Evolutionary conservation across 2,888 invertebrate species (phyloP), one percentile per base, ranked within the genome.

Genomic region (Zygothrica quintamaculata): DNA sequence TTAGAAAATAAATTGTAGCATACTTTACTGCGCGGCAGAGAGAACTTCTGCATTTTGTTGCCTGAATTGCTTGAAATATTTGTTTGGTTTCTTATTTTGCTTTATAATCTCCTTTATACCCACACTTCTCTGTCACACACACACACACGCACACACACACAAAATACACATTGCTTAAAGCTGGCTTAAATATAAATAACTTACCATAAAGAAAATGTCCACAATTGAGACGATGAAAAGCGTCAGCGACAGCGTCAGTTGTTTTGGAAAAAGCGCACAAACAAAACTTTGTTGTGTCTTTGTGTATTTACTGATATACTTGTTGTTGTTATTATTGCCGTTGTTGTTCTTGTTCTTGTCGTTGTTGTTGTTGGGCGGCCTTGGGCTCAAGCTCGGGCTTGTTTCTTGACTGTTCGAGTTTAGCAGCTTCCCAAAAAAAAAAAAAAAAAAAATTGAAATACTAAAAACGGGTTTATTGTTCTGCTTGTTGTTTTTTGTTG

Each of bases 121-220:
- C 29, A 7, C 29, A 9, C 4, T 29, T 5, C 9, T 5, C 9
- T 5, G 29, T 29, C n/a, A n/a, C n/a, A n/a, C n/a, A n/a, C n/a
- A n/a, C n/a, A n/a, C n/a, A n/a, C n/a, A n/a, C n/a, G n/a, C n/a
- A n/a, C n/a, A n/a, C n/a, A n/a, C n/a, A n/a, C n/a, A n/a, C n/a
- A n/a, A n/a, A 29, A 29, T 29, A 29, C 18, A 2, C 18, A 31
- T 7, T 31, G 31, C n/a, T 31, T 26, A 25, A 7, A 33, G 48
- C 50, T 11, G 56, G 25, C 25, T 64, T 47, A 18, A 55, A 50
- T 62, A 34, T 42, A 69, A 60, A 51, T 57, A 58, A 70, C 71
- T 72, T 70, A 72, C 71, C 71, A 69, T 72, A 72, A 56, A 74
- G 71, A 59, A 72, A 72, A 52, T 72, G 75, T 74, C 70, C 71